These are phyloP conservation scores for Galeopsomyia nigrocyanea DNA, from an alignment of 2,888 invertebrate genomes.

Conservation along the genomic window DNA sequence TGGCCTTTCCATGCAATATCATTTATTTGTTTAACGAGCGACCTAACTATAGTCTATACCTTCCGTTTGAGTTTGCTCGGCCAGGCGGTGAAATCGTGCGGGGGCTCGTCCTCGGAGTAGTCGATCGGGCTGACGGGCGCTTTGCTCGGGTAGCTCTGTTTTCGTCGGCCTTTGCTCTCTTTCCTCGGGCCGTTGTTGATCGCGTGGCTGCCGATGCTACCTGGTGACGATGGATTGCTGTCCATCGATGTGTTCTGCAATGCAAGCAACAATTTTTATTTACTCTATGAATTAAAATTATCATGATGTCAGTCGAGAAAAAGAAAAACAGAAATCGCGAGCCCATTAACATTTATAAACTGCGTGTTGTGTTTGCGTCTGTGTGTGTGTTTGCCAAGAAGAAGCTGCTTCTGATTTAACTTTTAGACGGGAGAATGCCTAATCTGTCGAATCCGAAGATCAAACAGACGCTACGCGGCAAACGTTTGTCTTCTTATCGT, in stretches of 20 bases:
- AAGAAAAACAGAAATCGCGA: background rate
- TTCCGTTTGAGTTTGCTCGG: conserved; percentile 62
- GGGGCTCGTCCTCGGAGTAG: conserved; percentile 64
- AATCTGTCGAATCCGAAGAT: conserved; percentile 18
- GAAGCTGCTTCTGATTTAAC: no score
- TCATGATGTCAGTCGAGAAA: background rate
- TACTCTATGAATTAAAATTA: background rate
- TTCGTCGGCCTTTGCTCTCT: conserved; percentile 79
- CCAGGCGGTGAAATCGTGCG: conserved; percentile 67
- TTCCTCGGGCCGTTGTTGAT: conserved; percentile 55
- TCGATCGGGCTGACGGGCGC: conserved; percentile 69
- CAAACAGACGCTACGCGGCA: conserved; percentile 26
- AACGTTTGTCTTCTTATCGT: conserved; percentile 39
- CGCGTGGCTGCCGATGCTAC: conserved; percentile 63
- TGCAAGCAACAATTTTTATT: background rate
- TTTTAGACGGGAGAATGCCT: no score
- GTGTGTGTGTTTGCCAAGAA: no score
- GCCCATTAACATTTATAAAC: no score
- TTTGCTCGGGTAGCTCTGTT: conserved; percentile 85
- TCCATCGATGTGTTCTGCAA: conserved; percentile 64
- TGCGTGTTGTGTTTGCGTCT: no score
- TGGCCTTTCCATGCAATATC: no score
- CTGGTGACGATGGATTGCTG: conserved; percentile 67
- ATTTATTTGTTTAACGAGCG: background rate
- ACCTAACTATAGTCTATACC: conserved; percentile 42